phyloP scores from a whole-genome alignment of 1,140 invertebrate species.

The Choristoneura fumiferana region DNA sequence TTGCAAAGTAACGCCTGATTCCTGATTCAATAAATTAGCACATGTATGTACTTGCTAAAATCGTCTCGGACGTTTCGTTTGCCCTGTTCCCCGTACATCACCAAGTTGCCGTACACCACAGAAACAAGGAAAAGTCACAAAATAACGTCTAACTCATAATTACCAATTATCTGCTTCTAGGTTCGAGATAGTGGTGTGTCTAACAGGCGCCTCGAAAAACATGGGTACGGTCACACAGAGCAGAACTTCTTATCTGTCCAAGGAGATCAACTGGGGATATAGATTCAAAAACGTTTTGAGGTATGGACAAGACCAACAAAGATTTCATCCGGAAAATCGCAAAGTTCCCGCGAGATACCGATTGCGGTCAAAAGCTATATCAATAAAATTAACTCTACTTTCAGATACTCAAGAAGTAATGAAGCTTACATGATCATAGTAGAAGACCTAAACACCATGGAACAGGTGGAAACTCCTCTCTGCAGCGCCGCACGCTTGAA shows the following conservation, averaged over 20 bases:
- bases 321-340: too few species aligned
- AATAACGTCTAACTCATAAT: too few species aligned
- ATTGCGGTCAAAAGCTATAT: too few species aligned
- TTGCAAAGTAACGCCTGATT: too few species aligned
- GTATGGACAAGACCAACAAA: slow-evolving; percentile 38
- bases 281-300: slow-evolving; percentile 83
- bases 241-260: slow-evolving; percentile 89
- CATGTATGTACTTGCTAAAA: too few species aligned
- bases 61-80: too few species aligned
- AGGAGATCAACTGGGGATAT: slow-evolving; percentile 93
- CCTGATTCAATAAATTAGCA: too few species aligned
- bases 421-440: slow-evolving; percentile 63
- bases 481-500: slow-evolving; percentile 67
- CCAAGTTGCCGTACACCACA: too few species aligned
- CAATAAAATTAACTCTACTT: slow-evolving; percentile 16
- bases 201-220: slow-evolving; percentile 89
- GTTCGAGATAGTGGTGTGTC: slow-evolving; percentile 92
- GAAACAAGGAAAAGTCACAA: too few species aligned
- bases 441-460: slow-evolving; percentile 60
- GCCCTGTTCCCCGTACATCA: too few species aligned
- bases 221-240: slow-evolving; percentile 87
- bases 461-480: slow-evolving; percentile 68
- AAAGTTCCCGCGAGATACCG: too few species aligned
- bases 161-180: slow-evolving; percentile 54
- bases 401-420: slow-evolving; percentile 61